phyloP scores from a whole-genome alignment of 2,113 vertebrate genomes.

The Hippolais icterina region DNA sequence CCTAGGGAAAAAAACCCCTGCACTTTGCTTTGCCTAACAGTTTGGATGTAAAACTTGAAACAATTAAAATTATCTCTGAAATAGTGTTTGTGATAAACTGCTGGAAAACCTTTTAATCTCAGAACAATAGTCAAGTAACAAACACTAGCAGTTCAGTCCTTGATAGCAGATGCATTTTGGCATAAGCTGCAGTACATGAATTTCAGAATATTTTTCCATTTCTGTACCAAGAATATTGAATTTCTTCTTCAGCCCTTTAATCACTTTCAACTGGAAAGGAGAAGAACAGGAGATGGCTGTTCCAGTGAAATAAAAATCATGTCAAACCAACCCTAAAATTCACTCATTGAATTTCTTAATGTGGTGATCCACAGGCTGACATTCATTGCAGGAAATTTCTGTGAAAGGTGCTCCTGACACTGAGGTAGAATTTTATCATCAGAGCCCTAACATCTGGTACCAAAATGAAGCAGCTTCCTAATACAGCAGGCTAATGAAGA shows the following conservation, averaged over 20 bases:
- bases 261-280: background rate
- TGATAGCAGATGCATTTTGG: background rate
- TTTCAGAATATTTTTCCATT: background rate
- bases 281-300: fast-evolving
- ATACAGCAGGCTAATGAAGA: background rate
- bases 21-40: background rate
- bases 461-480: background rate
- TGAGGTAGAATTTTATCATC: background rate
- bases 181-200: background rate
- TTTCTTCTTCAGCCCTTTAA: background rate
- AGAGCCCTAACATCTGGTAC: background rate
- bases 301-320: background rate
- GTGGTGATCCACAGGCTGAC: background rate
- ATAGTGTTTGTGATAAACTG: background rate
- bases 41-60: background rate
- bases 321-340: background rate
- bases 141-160: background rate
- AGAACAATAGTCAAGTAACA: background rate
- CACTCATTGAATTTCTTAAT: background rate
- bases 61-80: background rate
- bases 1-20: background rate
- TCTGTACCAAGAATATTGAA: background rate
- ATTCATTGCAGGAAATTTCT: background rate
- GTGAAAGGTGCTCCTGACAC: background rate
- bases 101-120: background rate